Percentiles rank a stretch among this genome's conserved stretches.
Conservation (phyloP, 2,797 vertebrate genomes). For the Chromis chromis region DNA sequence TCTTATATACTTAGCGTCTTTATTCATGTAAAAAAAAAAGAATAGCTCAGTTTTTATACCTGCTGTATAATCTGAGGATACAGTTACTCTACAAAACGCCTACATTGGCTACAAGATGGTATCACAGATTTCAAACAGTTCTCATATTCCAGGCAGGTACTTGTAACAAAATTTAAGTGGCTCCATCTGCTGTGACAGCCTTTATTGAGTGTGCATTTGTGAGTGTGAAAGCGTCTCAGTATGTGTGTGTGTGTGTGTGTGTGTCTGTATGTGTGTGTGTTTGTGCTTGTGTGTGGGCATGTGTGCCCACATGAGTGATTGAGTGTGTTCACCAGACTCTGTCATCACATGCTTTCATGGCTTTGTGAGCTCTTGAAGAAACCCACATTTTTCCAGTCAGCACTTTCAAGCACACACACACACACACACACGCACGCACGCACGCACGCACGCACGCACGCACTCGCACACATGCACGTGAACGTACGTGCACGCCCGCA, state of each 20-base stretch:
- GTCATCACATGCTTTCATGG: conserved; percentile 74
- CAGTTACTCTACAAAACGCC: conserved; percentile 18
- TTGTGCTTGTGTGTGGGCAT: conserved; percentile 20
- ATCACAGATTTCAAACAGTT: conserved; percentile 39
- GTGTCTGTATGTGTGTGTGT: conserved; percentile 21
- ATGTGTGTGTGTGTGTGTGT: conserved; percentile 15
- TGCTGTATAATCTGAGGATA: conserved; percentile 31
- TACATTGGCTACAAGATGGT: conserved; percentile 5
- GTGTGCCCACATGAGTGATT: conserved; percentile 56
- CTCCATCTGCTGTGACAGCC: conserved; percentile 70
- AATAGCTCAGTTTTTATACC: neutral
- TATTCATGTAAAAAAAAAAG: conserved; percentile 19
- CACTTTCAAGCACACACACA: conserved; percentile 53
- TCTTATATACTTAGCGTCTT: neutral
- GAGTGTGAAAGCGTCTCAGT: conserved; percentile 10
- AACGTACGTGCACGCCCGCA: neutral
- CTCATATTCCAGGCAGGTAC: conserved; percentile 60
- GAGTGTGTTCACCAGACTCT: conserved; percentile 69
- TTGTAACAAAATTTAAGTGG: conserved; percentile 64
- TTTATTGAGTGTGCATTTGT: conserved; percentile 50
- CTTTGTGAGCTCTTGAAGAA: conserved; percentile 75
- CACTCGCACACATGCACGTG: conserved; percentile 2
- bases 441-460: neutral
- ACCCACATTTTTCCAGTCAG: conserved; percentile 76
- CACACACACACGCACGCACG: conserved; percentile 7